Percentiles rank a stretch among this genome's conserved stretches.
These are phyloP conservation scores for Perca flavescens DNA, from an alignment of 2,113 vertebrate species.

Conservation along the genomic window DNA sequence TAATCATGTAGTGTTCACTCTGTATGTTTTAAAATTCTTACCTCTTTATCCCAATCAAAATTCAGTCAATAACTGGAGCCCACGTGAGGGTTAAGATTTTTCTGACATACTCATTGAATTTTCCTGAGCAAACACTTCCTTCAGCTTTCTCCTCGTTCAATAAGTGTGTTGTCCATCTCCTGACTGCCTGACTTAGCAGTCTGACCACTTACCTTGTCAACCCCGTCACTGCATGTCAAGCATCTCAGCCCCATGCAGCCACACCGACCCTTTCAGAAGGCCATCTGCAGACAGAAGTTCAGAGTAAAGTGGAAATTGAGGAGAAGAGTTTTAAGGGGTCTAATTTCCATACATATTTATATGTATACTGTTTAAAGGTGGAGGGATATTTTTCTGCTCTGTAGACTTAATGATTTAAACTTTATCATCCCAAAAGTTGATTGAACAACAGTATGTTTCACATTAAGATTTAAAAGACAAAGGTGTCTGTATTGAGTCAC, in stretches of 20 bases:
- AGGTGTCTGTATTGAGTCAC: neutral
- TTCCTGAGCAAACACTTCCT: conserved; percentile 64
- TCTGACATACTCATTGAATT: conserved; percentile 50
- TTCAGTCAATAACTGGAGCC: neutral
- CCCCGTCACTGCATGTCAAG: conserved; percentile 49
- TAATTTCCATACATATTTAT: neutral
- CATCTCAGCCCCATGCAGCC: conserved; percentile 28
- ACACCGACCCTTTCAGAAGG: conserved; percentile 37
- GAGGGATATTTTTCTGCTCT: neutral
- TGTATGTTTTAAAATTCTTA: neutral
- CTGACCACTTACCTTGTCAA: conserved; percentile 69
- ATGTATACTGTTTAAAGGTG: neutral
- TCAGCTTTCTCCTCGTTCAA: conserved; percentile 15
- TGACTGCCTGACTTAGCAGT: conserved; percentile 57
- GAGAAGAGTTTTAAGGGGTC: neutral
- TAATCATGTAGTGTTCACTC: neutral
- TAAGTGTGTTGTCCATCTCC: conserved; percentile 47
- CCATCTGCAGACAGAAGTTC: conserved; percentile 26
- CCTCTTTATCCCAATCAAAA: conserved; percentile 1
- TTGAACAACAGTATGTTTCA: neutral
- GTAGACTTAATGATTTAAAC: neutral
- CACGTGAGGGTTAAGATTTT: neutral
- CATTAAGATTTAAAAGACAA: neutral
- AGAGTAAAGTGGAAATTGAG: conserved; percentile 11
- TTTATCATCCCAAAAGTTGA: neutral